phyloP scores from a whole-genome alignment of 2,888 invertebrate genomes.

The Watsonalla binaria region DNA sequence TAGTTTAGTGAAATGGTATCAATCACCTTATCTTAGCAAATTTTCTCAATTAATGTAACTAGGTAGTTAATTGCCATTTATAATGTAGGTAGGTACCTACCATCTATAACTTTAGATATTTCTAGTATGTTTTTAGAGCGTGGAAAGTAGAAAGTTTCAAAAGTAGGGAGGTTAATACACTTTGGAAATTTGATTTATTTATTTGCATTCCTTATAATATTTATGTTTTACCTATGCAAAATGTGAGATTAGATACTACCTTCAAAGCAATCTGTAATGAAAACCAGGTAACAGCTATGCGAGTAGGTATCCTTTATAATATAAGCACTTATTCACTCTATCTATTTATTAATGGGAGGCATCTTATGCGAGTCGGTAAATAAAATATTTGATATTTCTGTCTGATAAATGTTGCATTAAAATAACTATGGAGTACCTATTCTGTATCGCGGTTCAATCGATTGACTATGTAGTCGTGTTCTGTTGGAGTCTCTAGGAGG shows the following conservation, averaged over 20 bases:
- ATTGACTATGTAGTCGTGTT: conserved; percentile 1
- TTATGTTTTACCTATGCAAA: too few species aligned
- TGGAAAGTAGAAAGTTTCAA: conserved; percentile 76
- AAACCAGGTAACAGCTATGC: too few species aligned
- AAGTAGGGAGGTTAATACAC: conserved; percentile 64
- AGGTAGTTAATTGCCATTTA: too few species aligned
- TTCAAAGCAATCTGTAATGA: too few species aligned
- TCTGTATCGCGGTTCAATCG: conserved; percentile 7
- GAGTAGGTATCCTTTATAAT: too few species aligned
- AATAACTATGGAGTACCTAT: conserved; percentile 1
- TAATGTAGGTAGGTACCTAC: conserved; percentile 26
- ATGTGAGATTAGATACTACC: too few species aligned
- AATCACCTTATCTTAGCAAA: too few species aligned
- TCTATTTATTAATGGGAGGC: too few species aligned
- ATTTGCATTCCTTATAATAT: conserved; percentile 29
- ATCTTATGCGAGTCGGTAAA: not conserved
- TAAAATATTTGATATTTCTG: not conserved
- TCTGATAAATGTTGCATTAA: not conserved
- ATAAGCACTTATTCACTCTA: too few species aligned
- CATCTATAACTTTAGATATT: conserved; percentile 66
- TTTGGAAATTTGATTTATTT: conserved; percentile 49
- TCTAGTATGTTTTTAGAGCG: conserved; percentile 76
- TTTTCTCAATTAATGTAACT: too few species aligned
- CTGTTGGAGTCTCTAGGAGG: conserved; percentile 62
- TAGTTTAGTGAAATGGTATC: too few species aligned